Conservation (phyloP, 2,113 vertebrate species). For the Scartelaos histophorus region DNA sequence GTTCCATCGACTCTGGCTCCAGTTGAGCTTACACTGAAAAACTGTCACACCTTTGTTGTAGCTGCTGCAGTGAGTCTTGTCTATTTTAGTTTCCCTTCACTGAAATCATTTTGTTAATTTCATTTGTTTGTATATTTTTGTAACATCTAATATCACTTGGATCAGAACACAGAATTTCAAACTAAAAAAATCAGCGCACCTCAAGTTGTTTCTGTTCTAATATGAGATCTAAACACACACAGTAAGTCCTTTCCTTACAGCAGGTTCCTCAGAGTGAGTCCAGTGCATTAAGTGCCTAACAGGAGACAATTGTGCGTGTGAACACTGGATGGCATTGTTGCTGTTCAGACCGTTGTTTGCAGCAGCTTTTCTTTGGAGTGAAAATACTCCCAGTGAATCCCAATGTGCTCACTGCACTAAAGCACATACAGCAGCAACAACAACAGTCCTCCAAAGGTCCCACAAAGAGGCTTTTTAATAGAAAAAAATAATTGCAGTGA, state of each 20-base stretch:
- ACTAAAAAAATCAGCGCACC: too few relatives aligned
- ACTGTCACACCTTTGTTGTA: too few relatives aligned
- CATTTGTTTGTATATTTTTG: too few relatives aligned
- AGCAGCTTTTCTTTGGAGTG: conserved; percentile 28
- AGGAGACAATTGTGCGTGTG: conserved; percentile 52
- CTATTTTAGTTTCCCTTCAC: too few relatives aligned
- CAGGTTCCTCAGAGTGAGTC: background rate
- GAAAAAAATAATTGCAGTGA: background rate
- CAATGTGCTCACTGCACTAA: background rate
- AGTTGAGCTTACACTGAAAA: too few relatives aligned
- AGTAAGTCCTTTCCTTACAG: background rate
- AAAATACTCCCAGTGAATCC: background rate
- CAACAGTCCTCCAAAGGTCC: background rate
- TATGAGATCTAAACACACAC: background rate
- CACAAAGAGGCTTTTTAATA: background rate
- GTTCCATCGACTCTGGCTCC: too few relatives aligned
- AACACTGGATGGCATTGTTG: conserved; percentile 77
- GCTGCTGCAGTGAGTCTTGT: too few relatives aligned
- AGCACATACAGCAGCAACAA: background rate
- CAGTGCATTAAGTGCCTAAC: background rate
- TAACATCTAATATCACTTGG: too few relatives aligned
- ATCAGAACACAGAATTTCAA: too few relatives aligned
- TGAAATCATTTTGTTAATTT: too few relatives aligned
- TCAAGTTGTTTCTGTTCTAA: background rate
- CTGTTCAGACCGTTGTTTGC: conserved; percentile 56